Percentiles rank a stretch among this genome's conserved stretches.
Evolutionary conservation across 2,888 invertebrate species (phyloP).

Genomic region (Tiliacea aurago): DNA sequence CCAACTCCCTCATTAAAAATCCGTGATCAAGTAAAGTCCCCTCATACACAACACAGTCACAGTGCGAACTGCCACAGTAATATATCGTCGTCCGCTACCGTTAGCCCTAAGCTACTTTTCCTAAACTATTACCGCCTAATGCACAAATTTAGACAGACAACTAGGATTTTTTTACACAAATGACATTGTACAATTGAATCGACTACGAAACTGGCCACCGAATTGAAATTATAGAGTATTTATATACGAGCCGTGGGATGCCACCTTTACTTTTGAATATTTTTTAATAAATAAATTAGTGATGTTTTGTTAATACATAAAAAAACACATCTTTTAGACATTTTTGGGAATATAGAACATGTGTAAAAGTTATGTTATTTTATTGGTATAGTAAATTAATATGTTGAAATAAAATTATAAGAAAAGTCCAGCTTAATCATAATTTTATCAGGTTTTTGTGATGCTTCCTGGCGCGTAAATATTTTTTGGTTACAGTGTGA

Average conservation of each 20-base stretch:
- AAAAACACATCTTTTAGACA: constrained; percentile 38
- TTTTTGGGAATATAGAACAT: constrained; percentile 14
- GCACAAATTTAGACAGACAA: constrained; percentile 79
- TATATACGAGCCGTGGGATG: constrained; percentile 44
- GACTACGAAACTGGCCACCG: constrained; percentile 83
- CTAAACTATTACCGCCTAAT: constrained; percentile 74
- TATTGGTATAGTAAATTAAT: neutral
- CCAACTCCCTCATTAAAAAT: neutral
- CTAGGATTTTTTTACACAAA: constrained; percentile 76
- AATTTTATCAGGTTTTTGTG: constrained; percentile 16
- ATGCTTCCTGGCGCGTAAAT: neutral
- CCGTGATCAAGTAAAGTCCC: constrained; percentile 48
- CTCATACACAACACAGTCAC: constrained; percentile 63
- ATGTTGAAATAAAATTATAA: neutral
- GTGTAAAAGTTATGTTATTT: constrained; percentile 43
- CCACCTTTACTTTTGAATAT: constrained; percentile 47
- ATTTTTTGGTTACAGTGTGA: neutral
- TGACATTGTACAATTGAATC: constrained; percentile 78
- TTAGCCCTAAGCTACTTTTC: constrained; percentile 79
- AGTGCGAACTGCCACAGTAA: constrained; percentile 43
- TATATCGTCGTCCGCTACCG: constrained; percentile 48
- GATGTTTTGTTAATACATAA: constrained; percentile 33
- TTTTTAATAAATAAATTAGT: constrained; percentile 19
- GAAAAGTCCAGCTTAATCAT: constrained; percentile 34
- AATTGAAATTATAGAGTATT: constrained; percentile 70